A percentile compares a stretch with the other conserved stretches of the same genome.
Conservation (phyloP, 2,797 vertebrate genomes). For the Cetoscarus ocellatus region DNA sequence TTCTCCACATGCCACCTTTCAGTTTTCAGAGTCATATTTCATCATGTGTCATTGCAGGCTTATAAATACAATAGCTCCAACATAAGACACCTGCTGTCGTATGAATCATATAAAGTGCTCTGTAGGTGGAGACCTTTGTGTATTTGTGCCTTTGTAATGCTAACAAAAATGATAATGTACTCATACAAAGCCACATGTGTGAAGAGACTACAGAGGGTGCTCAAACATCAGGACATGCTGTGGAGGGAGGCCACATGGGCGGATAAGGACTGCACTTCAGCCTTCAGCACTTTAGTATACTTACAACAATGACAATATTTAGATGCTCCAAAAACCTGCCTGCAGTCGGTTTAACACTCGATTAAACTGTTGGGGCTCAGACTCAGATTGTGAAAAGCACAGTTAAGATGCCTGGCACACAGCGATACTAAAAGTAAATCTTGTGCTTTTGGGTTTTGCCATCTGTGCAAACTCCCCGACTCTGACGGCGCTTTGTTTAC, state of each 20-base stretch:
- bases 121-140: conserved; percentile 34
- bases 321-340: conserved; percentile 4
- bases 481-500: conserved; percentile 13
- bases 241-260: neutral
- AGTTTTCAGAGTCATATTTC: conserved; percentile 24
- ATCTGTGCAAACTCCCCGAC: conserved; percentile 36
- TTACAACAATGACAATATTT: conserved; percentile 17
- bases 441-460: conserved; percentile 26
- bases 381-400: conserved; percentile 12
- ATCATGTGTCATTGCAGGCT: conserved; percentile 25
- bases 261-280: conserved; percentile 4
- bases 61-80: conserved; percentile 24
- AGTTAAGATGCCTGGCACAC: conserved; percentile 24
- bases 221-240: neutral
- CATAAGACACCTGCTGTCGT: conserved; percentile 13
- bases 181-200: conserved; percentile 15
- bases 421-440: conserved; percentile 31
- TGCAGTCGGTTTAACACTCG: conserved; percentile 19
- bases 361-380: conserved; percentile 38
- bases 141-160: conserved; percentile 52
- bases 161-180: conserved; percentile 37
- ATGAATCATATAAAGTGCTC: conserved; percentile 39
- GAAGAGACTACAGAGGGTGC: conserved; percentile 21
- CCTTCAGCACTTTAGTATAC: conserved; percentile 5
- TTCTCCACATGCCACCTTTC: conserved; percentile 21